Conservation (phyloP, 2,888 invertebrate genomes). For the Panzeria rudis region DNA sequence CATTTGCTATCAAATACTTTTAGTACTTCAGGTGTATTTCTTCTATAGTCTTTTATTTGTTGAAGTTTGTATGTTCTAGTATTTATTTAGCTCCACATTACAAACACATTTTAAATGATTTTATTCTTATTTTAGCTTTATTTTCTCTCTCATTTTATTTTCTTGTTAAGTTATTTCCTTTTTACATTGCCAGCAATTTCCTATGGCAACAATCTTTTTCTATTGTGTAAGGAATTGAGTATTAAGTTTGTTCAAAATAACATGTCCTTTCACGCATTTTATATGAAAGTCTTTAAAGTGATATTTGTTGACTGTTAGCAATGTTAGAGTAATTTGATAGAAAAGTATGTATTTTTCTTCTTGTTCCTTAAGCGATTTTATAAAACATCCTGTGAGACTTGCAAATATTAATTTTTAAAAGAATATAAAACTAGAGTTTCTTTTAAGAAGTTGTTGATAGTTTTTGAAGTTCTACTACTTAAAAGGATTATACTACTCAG, state of each 20-base stretch:
- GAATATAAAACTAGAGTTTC: no score
- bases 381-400: neutral
- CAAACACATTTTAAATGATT: constrained; percentile 45
- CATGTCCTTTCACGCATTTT: constrained; percentile 16
- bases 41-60: constrained; percentile 2
- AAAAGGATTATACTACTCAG: no score
- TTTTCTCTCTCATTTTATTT: neutral
- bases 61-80: neutral
- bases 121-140: no score
- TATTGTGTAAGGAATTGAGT: constrained; percentile 29
- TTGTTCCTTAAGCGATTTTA: neutral
- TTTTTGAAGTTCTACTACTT: no score
- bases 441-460: no score
- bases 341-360: neutral
- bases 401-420: no score
- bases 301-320: constrained; percentile 18
- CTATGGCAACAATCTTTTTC: constrained; percentile 30
- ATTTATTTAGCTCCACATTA: constrained; percentile 33
- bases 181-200: constrained; percentile 57
- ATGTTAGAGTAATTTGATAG: neutral
- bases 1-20: neutral
- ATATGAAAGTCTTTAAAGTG: neutral
- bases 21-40: neutral
- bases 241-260: constrained; percentile 10
- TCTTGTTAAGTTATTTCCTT: constrained; percentile 53